Evolutionary conservation across 2,113 vertebrate species (phyloP), one percentile per base, ranked within the genome.

Genomic region (Mionectes macconnelli): DNA sequence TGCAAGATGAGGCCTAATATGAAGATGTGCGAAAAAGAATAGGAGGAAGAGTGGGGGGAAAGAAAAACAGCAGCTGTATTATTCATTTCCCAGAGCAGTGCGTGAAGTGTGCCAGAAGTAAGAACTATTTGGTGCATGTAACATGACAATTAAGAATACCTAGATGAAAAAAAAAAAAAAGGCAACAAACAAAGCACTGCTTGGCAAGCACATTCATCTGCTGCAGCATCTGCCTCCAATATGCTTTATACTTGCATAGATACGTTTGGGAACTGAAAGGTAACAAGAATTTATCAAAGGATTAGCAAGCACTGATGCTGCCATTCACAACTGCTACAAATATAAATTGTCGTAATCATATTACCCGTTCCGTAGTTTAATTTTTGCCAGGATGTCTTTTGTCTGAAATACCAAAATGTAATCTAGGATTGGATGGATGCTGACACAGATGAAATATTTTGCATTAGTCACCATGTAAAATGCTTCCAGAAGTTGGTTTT

Each of bases 231-330:
- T 91, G 83, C 81, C 89, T 90, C 47, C 93, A 97, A 89, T 94
- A 91, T 92, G 93, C 83, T 87, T 69, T 77, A 67, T 84, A 67
- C 86, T 86, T 85, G 23, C 59, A 66, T 19, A 55, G 89, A 91
- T 87, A 53, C 7, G 0, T 89, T 91, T 77, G 89, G 93, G 95
- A 95, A 84, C 83, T 67, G 91, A 93, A 93, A 96, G 87, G 81
- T 96, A 97, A 80, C 66, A 83, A 67, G 70, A 95, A 85, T 94
- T 96, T 95, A 89, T 95, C 67, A 89, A 92, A 97, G 94, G 74
- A 96, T 94, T 96, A 94, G 83, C 59, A 80, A 94, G 86, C 52
- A 40, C 55, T 83, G 93, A 69, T 90, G 87, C 59, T 91, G 56
- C 47, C 87, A 44, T 82, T 94, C 57, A 80, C 75, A 94, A 73